These are phyloP conservation scores for Tiliacea aurago DNA, from an alignment of 2,888 invertebrate genomes.

Conservation along the genomic window DNA sequence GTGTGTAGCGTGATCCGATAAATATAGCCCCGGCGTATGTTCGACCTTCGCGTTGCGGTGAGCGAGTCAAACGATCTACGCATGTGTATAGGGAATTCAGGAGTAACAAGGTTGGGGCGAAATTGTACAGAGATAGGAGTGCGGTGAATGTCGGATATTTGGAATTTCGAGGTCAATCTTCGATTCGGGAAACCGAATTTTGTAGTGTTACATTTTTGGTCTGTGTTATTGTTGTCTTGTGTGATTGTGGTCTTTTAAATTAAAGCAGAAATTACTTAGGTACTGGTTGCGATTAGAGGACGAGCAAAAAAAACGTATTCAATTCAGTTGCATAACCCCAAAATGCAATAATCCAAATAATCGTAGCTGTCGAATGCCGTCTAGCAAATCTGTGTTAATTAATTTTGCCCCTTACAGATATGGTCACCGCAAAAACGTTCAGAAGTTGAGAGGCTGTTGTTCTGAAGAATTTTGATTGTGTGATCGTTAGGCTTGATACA, in stretches of 20 bases:
- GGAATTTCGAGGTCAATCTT: slow-evolving; percentile 11
- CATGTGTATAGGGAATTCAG: slow-evolving; percentile 54
- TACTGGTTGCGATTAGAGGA: slow-evolving; percentile 8
- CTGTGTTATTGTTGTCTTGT: neutral
- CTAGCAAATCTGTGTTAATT: neutral
- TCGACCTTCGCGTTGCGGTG: slow-evolving; percentile 73
- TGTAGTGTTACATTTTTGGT: neutral
- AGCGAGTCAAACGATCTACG: slow-evolving; percentile 63
- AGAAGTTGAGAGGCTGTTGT: too few relatives aligned
- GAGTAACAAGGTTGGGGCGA: slow-evolving; percentile 43
- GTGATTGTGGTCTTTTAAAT: slow-evolving; percentile 8
- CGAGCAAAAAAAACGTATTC: neutral
- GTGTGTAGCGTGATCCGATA: slow-evolving; percentile 60
- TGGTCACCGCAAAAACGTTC: neutral
- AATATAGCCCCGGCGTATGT: slow-evolving; percentile 66
- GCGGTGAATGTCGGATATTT: slow-evolving; percentile 23
- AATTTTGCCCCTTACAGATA: neutral
- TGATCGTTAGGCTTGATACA: neutral
- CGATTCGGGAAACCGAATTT: neutral
- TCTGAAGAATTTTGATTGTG: neutral
- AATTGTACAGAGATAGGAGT: slow-evolving; percentile 15
- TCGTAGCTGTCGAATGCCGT: neutral
- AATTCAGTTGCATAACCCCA: neutral
- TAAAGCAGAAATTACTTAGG: neutral
- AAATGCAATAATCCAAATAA: neutral